Evolutionary conservation across 1,140 invertebrate species (phyloP).

Genomic region (Kradibia gibbosae): DNA sequence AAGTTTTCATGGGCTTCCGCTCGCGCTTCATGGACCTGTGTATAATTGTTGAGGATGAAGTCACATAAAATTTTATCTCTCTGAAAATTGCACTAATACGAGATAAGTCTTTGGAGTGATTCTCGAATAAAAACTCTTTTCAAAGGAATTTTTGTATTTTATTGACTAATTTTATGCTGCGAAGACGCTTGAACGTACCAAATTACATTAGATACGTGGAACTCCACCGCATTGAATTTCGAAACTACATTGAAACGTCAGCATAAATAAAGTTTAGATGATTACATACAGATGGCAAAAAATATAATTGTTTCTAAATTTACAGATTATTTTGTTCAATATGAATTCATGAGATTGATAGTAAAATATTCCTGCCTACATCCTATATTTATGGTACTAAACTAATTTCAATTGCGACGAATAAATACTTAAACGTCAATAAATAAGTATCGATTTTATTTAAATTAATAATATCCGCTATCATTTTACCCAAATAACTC

Average conservation of each 20-base stretch:
- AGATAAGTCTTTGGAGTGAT: neutral
- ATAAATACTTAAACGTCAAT: neutral
- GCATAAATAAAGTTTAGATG: constrained; percentile 19
- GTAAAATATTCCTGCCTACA: neutral
- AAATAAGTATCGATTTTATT: neutral
- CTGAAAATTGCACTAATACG: neutral
- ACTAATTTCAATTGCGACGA: neutral
- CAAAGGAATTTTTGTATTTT: neutral
- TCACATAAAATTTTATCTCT: neutral
- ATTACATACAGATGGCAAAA: constrained; percentile 18
- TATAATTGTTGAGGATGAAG: neutral
- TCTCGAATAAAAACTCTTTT: neutral
- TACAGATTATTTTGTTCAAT: neutral
- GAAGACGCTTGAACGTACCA: neutral
- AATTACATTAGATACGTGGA: constrained; percentile 41
- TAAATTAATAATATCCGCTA: neutral
- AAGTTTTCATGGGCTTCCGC: neutral
- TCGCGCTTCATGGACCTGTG: neutral
- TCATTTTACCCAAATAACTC: neutral
- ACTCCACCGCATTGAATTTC: constrained; percentile 36
- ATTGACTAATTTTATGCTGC: constrained; percentile 11
- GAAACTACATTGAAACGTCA: constrained; percentile 35
- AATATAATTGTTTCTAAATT: neutral
- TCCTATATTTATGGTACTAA: neutral
- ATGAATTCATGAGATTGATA: neutral